Evolutionary conservation across 2,888 invertebrate species (phyloP), one percentile per base, ranked within the genome.

Genomic region (Drosophila lutescens): DNA sequence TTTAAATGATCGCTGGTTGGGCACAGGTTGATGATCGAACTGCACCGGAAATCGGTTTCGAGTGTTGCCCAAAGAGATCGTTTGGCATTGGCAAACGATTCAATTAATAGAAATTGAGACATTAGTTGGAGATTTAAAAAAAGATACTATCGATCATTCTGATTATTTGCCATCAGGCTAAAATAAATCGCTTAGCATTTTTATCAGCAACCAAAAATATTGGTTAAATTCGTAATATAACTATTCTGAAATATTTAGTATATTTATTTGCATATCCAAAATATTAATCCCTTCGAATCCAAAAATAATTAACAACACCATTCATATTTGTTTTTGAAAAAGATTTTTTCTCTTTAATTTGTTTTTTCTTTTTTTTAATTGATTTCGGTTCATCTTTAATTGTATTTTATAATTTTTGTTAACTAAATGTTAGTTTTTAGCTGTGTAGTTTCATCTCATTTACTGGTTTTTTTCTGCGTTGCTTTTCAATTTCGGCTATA

Each of bases 361-460:
- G 23, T 46, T 41, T 74, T 65, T 81, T 65, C 32, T 15, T 56
- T 50, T 66, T 66, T 79, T 88, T 85, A 85, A 85, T 85, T 85
- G 85, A 85, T 85, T 88, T 80, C 77, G 83, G 77, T 78, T 83
- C 88, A 69, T 85, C 75, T 74, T 88, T 85, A 88, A 88, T 84
- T 88, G 82, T 88, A 86, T 86, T 78, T 85, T 86, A 83, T 89
- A 89, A 89, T 88, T 89, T 81, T 71, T 88, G 87, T 89, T 88
- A 88, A 86, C 88, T 89, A 89, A 80, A 79, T 80, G 75, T 78
- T 85, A 79, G 76, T 67, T 72, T 79, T 46, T 70, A 74, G 76
- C 63, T 71, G 76, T 75, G 30, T 70, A 69, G 57, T 62, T 61
- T 59, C 54, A 43, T 34, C 46, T 51, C 58, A 56, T 66, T 44